Evolutionary conservation across 2,888 invertebrate species (phyloP), one percentile per base, ranked within the genome.

Genomic region (Oscheius onirici): DNA sequence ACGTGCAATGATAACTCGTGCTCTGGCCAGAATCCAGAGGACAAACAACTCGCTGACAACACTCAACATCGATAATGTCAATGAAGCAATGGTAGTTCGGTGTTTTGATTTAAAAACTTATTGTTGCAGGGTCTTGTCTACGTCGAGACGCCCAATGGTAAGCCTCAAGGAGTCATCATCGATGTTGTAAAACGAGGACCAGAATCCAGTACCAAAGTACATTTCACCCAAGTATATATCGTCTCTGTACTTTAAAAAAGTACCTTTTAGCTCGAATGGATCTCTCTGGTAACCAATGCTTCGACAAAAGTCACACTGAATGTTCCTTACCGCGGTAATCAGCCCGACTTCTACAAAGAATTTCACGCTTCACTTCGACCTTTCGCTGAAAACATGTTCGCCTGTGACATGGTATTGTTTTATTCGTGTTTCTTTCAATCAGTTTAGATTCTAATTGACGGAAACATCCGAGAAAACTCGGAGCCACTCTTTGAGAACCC

Each of bases 401-500:
- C 68, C 3, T 75, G 73, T 44, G 69, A 77, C 54, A 65, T 57
- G 54, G 75, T 73, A 26, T n/a, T 46, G 11, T 49, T 26, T 1
- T 44, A 2, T 43, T 24, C 3, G 11, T 26, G 3, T 28, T 54
- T 54, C 46, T 8, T 13, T 46, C 13, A 3, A 8, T 15, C 11
- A 28, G 22, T 24, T 63, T 8, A 46, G 77, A 76, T 78, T 34
- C 71, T 80, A 17, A 70, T 80, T 13, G 76, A 79, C 57, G 78
- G 78, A 22, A 71, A 69, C 24, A 65, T 80, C n/a, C 69, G 78
- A 1, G 78, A 78, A 20, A 63, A 68, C n/a, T 65, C 66, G 15
- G 78, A 78, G 22, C 78, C 79, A 1, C 66, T 81, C 6, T 73
- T 81, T 28, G 78, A 79, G 44, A 79, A 81, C 66, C 65, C 75